Evolutionary conservation across 2,113 vertebrate species (phyloP).

Genomic region (Notothenia rossii): DNA sequence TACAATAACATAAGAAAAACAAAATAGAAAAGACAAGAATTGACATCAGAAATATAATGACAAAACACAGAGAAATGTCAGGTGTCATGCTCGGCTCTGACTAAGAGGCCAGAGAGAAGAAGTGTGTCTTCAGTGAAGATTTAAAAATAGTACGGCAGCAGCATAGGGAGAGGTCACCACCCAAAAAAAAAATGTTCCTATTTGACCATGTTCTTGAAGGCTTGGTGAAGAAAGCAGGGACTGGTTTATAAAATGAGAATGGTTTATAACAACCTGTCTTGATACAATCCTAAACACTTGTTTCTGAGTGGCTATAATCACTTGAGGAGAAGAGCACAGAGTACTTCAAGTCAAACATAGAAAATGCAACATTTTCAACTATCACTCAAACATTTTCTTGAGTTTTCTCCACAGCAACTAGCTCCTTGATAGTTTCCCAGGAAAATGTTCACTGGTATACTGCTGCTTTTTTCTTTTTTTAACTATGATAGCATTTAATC

Average conservation of each 20-base stretch:
- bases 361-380: conserved; percentile 16
- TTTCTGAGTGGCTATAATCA: conserved; percentile 36
- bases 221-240: neutral
- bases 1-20: too few relatives aligned
- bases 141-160: too few relatives aligned
- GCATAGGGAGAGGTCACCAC: neutral
- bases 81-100: too few relatives aligned
- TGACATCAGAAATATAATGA: too few relatives aligned
- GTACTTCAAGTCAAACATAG: conserved; percentile 6
- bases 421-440: conserved; percentile 9
- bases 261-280: conserved; percentile 20
- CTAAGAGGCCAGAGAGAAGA: too few relatives aligned
- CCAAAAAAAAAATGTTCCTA: neutral
- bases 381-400: neutral
- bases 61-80: too few relatives aligned
- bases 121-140: too few relatives aligned
- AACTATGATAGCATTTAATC: neutral
- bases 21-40: too few relatives aligned
- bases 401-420: conserved; percentile 23
- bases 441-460: conserved; percentile 2
- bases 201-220: neutral
- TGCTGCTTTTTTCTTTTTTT: neutral
- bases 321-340: conserved; percentile 7
- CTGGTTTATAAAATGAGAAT: neutral
- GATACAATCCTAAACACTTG: conserved; percentile 32